A percentile compares a stretch with the other conserved stretches of the same genome.
Evolutionary conservation across 2,888 invertebrate genomes (phyloP).

Genomic region (Lepidocyrtoides sp.): DNA sequence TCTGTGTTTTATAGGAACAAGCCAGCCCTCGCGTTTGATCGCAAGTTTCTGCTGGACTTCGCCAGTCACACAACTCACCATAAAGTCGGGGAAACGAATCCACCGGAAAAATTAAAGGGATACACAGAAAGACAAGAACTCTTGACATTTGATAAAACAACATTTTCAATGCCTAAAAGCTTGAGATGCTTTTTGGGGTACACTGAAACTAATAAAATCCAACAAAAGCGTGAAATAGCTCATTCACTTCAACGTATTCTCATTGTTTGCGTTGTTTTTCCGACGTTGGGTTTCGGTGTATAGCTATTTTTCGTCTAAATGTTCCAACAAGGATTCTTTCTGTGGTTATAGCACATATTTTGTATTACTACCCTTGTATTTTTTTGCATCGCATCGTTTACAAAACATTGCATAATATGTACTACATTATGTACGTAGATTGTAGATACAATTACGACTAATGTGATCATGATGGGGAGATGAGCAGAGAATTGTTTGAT

Average conservation of each 20-base stretch:
- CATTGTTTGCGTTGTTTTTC: not conserved
- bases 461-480: not conserved
- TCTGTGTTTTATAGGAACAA: conserved; percentile 67
- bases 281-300: not conserved
- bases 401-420: not conserved
- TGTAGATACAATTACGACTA: not conserved
- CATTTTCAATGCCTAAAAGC: not conserved
- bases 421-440: not conserved
- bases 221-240: not conserved
- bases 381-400: not conserved
- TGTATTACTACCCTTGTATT: not conserved
- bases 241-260: not conserved
- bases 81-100: conserved; percentile 51
- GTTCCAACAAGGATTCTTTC: not conserved
- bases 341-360: conserved; percentile 24
- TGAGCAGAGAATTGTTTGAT: conserved; percentile 39
- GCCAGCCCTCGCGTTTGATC: conserved; percentile 70
- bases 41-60: conserved; percentile 67
- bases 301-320: not conserved
- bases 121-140: not conserved
- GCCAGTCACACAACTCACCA: conserved; percentile 75
- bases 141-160: not conserved
- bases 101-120: conserved; percentile 22
- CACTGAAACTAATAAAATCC: not conserved
- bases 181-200: conserved; percentile 4